phyloP scores from a whole-genome alignment of 1,140 invertebrate genomes.

The Lordiphosa mommai region DNA sequence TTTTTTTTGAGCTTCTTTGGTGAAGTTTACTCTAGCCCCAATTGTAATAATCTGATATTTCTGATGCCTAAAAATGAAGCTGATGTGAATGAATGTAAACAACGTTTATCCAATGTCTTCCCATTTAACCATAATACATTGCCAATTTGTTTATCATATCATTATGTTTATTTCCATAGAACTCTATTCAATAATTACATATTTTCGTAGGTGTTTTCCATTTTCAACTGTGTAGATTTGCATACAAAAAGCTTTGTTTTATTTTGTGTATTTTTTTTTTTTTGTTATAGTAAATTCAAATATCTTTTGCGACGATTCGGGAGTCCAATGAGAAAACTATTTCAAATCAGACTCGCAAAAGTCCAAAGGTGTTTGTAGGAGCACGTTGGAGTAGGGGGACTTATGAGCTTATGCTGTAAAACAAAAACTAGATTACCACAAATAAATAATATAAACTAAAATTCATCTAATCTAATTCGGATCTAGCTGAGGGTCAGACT shows the following conservation, averaged over 20 bases:
- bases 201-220: neutral
- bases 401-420: slow-evolving; percentile 29
- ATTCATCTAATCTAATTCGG: slow-evolving; percentile 46
- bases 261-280: neutral
- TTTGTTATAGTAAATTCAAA: slow-evolving; percentile 1
- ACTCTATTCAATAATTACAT: slow-evolving; percentile 12
- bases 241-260: slow-evolving; percentile 21
- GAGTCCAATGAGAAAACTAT: slow-evolving; percentile 77
- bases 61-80: no score
- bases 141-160: neutral
- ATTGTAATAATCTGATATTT: no score
- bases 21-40: no score
- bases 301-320: slow-evolving; percentile 67
- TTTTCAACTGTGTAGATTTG: slow-evolving; percentile 4
- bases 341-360: slow-evolving; percentile 80
- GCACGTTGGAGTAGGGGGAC: slow-evolving; percentile 9
- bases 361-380: slow-evolving; percentile 31
- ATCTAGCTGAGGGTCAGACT: slow-evolving; percentile 53
- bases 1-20: no score
- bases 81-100: no score
- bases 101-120: no score
- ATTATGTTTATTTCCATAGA: slow-evolving; percentile 30
- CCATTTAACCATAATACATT: neutral
- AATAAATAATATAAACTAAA: slow-evolving; percentile 68
- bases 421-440: slow-evolving; percentile 56